Evolutionary conservation across 2,888 invertebrate genomes (phyloP), one percentile per base, ranked within the genome.

Genomic region (Caenorhabditis wallacei): DNA sequence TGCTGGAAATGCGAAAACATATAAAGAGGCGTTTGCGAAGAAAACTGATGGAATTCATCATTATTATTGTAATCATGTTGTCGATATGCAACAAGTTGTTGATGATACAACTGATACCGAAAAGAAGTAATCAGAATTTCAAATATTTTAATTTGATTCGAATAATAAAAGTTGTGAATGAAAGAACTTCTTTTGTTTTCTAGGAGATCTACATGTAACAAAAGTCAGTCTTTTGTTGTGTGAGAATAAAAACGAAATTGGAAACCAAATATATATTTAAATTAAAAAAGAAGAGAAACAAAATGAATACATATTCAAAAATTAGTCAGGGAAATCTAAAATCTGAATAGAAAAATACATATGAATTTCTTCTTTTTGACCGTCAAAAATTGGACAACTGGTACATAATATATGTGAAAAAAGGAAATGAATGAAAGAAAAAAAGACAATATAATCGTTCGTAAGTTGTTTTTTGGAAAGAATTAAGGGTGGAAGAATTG

Each of bases 201-300:
- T 35, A n/a, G 35, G 35, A 35, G 10, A 7, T 35, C 35, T 35
- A 35, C n/a, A 35, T 35, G 35, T 5, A 43, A 13, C 43, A 13
- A 5, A 43, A 43, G 13, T 43, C 16, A 43, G 2, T 43, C 8
- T 48, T n/a, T 48, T 48, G n/a, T 7, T 48, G 1, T 18, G 18
- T 48, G 16, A 11, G 5, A 2, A 35, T 4, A 8, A 59, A 37
- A 63, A 43, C 43, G 20, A 20, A 26, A 24, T 46, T 61, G 51
- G 24, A 51, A 59, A 61, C 74, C 74, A 66, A 56, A 64, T 63
- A 74, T 57, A 66, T 66, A 66, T 66, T 64, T 66, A 74, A 66
- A 48, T 57, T 53, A 74, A 48, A 59, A 48, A 26, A 57, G 54
- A 53, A 71, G 43, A 64, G 48, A 18, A 37, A 40, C 13, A 66